phyloP scores from a whole-genome alignment of 2,888 invertebrate species.

The Hedychridium roseum region DNA sequence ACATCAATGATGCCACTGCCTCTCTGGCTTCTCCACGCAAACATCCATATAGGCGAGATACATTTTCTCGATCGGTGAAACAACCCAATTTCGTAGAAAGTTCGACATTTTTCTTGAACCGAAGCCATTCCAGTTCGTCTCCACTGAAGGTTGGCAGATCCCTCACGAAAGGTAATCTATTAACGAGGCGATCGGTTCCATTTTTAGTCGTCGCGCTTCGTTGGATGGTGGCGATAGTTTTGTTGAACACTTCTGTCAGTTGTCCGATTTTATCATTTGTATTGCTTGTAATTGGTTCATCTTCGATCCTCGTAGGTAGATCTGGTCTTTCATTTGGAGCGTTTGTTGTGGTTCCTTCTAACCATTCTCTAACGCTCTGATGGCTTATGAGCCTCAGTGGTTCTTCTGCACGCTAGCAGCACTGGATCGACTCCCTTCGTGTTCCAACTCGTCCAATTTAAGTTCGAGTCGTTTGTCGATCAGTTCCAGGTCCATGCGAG shows the following conservation, averaged over 20 bases:
- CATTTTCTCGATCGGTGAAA: slow-evolving; percentile 11
- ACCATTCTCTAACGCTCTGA: background rate
- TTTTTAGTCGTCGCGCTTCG: background rate
- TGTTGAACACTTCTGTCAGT: background rate
- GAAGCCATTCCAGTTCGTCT: slow-evolving; percentile 10
- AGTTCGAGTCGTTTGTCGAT: background rate
- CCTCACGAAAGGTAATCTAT: slow-evolving; percentile 2
- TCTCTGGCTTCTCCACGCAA: slow-evolving; percentile 8
- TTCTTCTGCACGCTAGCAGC: background rate
- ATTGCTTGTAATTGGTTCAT: background rate
- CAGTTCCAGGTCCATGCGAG: background rate
- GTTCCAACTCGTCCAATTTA: background rate
- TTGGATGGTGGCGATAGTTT: background rate
- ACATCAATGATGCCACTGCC: slow-evolving; percentile 6
- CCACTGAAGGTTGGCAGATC: slow-evolving; percentile 5
- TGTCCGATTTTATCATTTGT: background rate
- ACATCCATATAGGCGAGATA: background rate
- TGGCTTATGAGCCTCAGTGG: no score
- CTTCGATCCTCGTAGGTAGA: background rate
- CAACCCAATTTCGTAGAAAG: slow-evolving; percentile 8
- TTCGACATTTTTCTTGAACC: slow-evolving; percentile 11
- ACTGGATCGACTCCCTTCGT: background rate
- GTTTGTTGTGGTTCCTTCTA: background rate
- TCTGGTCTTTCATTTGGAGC: background rate
- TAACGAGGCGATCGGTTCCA: background rate